Percentiles rank a stretch among this genome's conserved stretches.
Conservation (phyloP, 1,140 invertebrate genomes). For the Protaetia brevitarsis region DNA sequence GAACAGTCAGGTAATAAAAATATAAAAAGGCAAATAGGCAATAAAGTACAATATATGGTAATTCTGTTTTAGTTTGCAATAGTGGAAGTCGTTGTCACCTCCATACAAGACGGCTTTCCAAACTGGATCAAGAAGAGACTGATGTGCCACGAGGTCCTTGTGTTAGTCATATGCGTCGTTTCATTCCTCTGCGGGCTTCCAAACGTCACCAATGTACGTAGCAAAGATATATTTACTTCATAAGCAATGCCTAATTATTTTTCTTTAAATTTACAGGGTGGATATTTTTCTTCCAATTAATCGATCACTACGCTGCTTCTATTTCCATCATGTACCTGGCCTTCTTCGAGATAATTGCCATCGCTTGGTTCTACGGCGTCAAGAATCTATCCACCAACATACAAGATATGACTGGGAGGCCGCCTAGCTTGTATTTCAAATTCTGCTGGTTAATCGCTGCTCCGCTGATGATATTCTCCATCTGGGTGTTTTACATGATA, state of each 20-base stretch:
- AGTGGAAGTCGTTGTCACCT: slow-evolving; percentile 88
- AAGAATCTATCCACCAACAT: slow-evolving; percentile 75
- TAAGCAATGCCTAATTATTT: not conserved
- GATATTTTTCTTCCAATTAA: slow-evolving; percentile 91
- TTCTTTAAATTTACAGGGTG: slow-evolving; percentile 59
- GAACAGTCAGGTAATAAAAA: slow-evolving; percentile 76
- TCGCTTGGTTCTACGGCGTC: slow-evolving; percentile 91
- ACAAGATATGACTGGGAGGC: slow-evolving; percentile 80
- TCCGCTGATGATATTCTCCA: slow-evolving; percentile 75
- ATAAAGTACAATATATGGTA: slow-evolving; percentile 24
- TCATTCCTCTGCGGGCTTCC: slow-evolving; percentile 82
- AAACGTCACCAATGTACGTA: slow-evolving; percentile 72
- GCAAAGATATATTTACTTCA: slow-evolving; percentile 14
- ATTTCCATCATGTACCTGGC: slow-evolving; percentile 88
- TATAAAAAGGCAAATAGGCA: not conserved
- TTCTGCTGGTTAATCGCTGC: slow-evolving; percentile 81
- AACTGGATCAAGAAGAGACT: slow-evolving; percentile 76
- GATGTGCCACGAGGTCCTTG: slow-evolving; percentile 82
- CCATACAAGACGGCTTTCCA: slow-evolving; percentile 87
- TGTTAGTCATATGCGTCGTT: slow-evolving; percentile 76
- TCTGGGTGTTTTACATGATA: slow-evolving; percentile 84
- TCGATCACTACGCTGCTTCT: slow-evolving; percentile 89
- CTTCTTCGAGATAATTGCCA: slow-evolving; percentile 87
- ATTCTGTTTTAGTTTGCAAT: slow-evolving; percentile 72
- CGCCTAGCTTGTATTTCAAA: slow-evolving; percentile 76